Evolutionary conservation across 2,113 vertebrate species (phyloP).

Genomic region (Brachyhypopomus gauderio): DNA sequence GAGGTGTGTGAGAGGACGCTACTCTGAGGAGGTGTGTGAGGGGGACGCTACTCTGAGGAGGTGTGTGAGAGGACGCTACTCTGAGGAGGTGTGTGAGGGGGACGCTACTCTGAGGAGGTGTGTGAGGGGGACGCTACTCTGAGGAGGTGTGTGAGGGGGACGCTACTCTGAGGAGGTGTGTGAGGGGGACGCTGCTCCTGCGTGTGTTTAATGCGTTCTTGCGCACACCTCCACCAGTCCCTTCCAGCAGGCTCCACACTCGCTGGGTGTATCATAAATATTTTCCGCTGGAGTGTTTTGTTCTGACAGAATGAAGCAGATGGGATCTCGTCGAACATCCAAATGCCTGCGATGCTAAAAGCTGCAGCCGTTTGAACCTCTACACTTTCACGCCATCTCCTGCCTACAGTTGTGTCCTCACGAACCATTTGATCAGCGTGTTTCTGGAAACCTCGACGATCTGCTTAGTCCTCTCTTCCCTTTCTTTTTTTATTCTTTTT

Average conservation of each 20-base stretch:
- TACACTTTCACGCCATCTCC: not conserved
- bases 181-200: too few species aligned
- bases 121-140: not conserved
- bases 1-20: not conserved
- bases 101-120: too few species aligned
- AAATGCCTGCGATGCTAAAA: not conserved
- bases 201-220: too few species aligned
- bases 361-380: not conserved
- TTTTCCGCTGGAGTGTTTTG: not conserved
- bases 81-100: not conserved
- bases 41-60: too few species aligned
- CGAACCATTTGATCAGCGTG: not conserved
- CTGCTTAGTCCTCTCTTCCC: too few species aligned
- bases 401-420: not conserved
- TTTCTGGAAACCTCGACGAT: not conserved
- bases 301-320: not conserved
- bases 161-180: too few species aligned
- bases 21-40: not conserved
- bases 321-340: not conserved
- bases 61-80: too few species aligned
- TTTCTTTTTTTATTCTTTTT: too few species aligned
- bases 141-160: not conserved
- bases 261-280: not conserved
- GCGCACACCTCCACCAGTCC: too few species aligned
- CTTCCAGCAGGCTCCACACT: not conserved